Percentiles rank a stretch among this genome's conserved stretches.
phyloP scores from a whole-genome alignment of 2,888 invertebrate genomes.

The Abscondita cerata region DNA sequence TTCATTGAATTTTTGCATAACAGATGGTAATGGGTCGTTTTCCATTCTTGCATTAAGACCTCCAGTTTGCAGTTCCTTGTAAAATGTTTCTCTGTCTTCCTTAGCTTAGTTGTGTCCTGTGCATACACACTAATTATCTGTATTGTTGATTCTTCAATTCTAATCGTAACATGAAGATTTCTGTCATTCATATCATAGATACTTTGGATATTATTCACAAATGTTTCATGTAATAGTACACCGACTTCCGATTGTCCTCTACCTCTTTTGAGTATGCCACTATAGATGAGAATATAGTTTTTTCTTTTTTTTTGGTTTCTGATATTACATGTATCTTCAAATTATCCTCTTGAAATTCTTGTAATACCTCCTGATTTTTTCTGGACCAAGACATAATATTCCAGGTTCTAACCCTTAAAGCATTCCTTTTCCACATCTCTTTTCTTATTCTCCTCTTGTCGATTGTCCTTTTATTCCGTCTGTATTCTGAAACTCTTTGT shows the following conservation, averaged over 20 bases:
- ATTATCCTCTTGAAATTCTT: no score
- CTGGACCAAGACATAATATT: no score
- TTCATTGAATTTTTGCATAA: conserved; percentile 11
- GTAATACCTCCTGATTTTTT: no score
- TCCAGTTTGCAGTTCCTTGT: conserved; percentile 4
- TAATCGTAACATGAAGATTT: conserved; percentile 1
- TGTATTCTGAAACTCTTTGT: no score
- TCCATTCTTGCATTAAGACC: conserved; percentile 11
- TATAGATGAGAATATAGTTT: conserved; percentile 13
- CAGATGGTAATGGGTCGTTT: conserved; percentile 7
- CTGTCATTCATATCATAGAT: conserved; percentile 7
- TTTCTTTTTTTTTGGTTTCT: conserved; percentile 13
- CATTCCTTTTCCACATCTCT: no score
- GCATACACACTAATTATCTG: conserved; percentile 14
- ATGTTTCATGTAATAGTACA: conserved; percentile 5
- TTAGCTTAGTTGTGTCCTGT: conserved; percentile 11
- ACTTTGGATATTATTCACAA: not conserved
- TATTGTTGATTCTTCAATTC: not conserved
- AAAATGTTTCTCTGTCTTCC: conserved; percentile 10
- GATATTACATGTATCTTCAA: conserved; percentile 6
- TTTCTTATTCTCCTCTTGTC: no score
- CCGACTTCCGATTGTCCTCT: conserved; percentile 7
- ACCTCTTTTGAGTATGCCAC: conserved; percentile 2
- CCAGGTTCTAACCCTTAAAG: no score
- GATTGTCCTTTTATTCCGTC: no score